A percentile compares a stretch with the other conserved stretches of the same genome.
phyloP scores from a whole-genome alignment of 1,140 invertebrate species.

The Grapholita molesta region DNA sequence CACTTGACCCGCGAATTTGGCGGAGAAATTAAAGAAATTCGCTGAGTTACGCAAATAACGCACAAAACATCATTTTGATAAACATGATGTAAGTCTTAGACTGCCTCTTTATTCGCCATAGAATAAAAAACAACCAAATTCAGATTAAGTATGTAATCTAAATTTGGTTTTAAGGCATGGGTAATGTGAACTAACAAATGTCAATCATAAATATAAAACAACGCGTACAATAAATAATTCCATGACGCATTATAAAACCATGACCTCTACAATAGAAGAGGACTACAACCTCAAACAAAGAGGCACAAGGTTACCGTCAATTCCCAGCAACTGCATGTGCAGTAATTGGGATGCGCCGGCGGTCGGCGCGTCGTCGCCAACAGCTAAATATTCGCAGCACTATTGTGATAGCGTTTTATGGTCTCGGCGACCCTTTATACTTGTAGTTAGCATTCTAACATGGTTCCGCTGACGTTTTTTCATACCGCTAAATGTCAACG shows the following conservation, averaged over 20 bases:
- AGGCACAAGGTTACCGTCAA: conserved; percentile 35
- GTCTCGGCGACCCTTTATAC: conserved; percentile 66
- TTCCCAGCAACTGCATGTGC: conserved; percentile 65
- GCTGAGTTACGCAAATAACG: not conserved
- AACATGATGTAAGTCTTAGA: too few relatives aligned
- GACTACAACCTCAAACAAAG: conserved; percentile 36
- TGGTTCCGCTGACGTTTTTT: conserved; percentile 65
- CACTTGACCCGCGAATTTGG: conserved; percentile 58
- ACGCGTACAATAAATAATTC: not conserved
- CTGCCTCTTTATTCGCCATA: not conserved
- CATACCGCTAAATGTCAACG: conserved; percentile 65
- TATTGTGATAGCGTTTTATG: conserved; percentile 74
- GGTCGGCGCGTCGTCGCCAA: conserved; percentile 52
- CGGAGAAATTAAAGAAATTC: conserved; percentile 23
- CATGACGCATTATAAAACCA: not conserved
- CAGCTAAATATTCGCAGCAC: conserved; percentile 71
- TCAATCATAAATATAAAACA: not conserved
- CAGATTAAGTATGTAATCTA: not conserved
- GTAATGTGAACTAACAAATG: not conserved
- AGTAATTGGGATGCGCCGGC: conserved; percentile 63
- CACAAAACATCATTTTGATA: too few relatives aligned
- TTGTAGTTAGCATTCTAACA: conserved; percentile 72
- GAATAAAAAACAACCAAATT: not conserved
- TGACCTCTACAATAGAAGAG: conserved; percentile 18
- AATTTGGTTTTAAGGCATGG: not conserved